A percentile compares a stretch with the other conserved stretches of the same genome.
phyloP scores from a whole-genome alignment of 2,113 vertebrate genomes.

The Phrynocephalus versicolor region DNA sequence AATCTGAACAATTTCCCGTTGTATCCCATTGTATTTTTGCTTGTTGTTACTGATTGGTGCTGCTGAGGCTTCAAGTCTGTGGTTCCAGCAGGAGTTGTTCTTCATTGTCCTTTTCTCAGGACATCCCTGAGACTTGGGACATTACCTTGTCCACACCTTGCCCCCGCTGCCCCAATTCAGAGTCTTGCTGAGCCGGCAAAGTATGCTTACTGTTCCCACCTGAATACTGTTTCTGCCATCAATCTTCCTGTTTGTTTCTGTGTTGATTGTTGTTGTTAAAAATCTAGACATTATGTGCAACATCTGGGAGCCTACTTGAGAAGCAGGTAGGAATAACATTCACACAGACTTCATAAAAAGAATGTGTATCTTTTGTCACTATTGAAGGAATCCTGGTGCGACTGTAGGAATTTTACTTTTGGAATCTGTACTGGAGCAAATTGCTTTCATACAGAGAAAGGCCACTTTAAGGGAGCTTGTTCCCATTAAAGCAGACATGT shows the following conservation, averaged over 20 bases:
- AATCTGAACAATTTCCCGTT: background rate
- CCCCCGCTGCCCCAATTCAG: background rate
- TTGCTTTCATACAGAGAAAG: too few relatives aligned
- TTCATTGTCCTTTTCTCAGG: conserved; percentile 58
- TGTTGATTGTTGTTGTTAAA: conserved; percentile 63
- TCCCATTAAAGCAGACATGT: too few relatives aligned
- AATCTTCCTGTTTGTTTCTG: conserved; percentile 68
- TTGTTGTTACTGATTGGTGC: conserved; percentile 35
- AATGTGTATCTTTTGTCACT: conserved; percentile 37
- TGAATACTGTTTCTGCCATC: conserved; percentile 70
- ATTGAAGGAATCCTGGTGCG: background rate
- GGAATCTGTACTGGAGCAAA: too few relatives aligned
- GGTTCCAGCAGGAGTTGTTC: conserved; percentile 57
- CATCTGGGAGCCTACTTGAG: conserved; percentile 60
- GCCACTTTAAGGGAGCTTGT: too few relatives aligned
- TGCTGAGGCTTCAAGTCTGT: conserved; percentile 54
- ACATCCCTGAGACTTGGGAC: conserved; percentile 56
- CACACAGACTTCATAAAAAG: conserved; percentile 56
- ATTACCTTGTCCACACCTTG: conserved; percentile 56
- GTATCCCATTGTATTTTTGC: conserved; percentile 7
- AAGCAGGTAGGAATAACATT: conserved; percentile 44
- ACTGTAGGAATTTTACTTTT: too few relatives aligned
- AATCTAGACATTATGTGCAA: conserved; percentile 62
- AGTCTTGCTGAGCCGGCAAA: conserved; percentile 69
- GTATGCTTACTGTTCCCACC: conserved; percentile 64